Evolutionary conservation across 2,888 invertebrate genomes (phyloP), one percentile per base, ranked within the genome.

Genomic region (Latheticus oryzae): DNA sequence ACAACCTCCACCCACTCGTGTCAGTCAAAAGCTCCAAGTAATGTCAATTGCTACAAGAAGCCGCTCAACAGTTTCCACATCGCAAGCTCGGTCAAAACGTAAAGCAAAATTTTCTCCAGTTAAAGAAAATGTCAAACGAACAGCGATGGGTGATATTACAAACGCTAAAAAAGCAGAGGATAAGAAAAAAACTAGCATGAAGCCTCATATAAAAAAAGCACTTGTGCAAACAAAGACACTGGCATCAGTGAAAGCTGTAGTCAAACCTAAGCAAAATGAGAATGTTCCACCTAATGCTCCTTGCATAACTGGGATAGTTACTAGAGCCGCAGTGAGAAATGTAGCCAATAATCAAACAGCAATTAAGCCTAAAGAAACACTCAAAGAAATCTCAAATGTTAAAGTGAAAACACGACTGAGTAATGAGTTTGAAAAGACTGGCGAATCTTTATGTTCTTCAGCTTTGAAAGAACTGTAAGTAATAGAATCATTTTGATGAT

Each of bases 131-230:
- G 84, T 87, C 2, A 94, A 93, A 76, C 82, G 95, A 69, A 89
- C 91, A 28, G 95, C 93, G 1, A 86, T 95, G 73, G 91, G 91
- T 59, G 94, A 95, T 76, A 85, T 94, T 64, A 92, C 93, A 42
- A 93, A 93, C 65, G 79, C 38, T 4, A 72, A 72, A 52, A 59
- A 64, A 5, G 56, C 48, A n/a, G 60, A 67, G 21, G 60, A 68
- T 35, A 35, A 43, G 40, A 61, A 60, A 33, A 70, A 70, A 60
- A 40, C 47, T 54, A 58, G 47, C 38, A 15, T 35, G 26, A 24
- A 30, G 53, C 55, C 59, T 12, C 56, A 40, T 13, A 35, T 45
- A 2, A 64, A 45, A 57, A 66, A 58, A 24, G 13, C 56, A 9
- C 50, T 57, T 9, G 38, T 58, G 23, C 55, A 60, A 21, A 8